Conservation (phyloP, 2,797 vertebrate genomes). For the Coreius guichenoti region DNA sequence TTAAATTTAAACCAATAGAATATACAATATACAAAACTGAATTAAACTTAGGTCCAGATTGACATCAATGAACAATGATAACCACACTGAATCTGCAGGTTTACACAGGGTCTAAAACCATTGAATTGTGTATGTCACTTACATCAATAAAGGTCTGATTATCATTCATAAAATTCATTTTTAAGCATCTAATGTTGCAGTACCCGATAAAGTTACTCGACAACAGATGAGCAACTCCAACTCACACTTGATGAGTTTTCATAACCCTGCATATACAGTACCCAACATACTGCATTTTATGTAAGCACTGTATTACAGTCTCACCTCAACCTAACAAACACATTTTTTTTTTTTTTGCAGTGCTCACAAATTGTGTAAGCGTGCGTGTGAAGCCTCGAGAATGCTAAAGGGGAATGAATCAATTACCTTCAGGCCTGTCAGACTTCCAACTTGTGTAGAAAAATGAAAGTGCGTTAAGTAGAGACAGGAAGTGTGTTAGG, state of each 20-base stretch:
- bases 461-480: not conserved
- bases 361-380: not conserved
- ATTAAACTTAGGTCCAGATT: not conserved
- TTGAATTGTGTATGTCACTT: not conserved
- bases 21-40: not conserved
- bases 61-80: not conserved
- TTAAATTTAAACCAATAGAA: not conserved
- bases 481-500: conserved; percentile 7
- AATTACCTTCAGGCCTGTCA: conserved; percentile 11
- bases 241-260: not conserved
- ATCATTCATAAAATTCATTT: not conserved
- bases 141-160: not conserved
- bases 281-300: not conserved
- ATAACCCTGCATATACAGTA: not conserved
- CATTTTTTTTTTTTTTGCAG: not conserved
- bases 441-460: not conserved
- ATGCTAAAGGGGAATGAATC: conserved; percentile 13
- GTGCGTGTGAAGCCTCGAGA: conserved; percentile 4
- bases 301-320: not conserved
- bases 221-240: not conserved
- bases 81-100: not conserved
- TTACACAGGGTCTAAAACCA: not conserved
- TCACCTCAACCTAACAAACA: not conserved
- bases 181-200: not conserved
- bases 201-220: not conserved